A percentile compares a stretch with the other conserved stretches of the same genome.
These are phyloP conservation scores for Carterocephalus palaemon DNA, from an alignment of 2,888 invertebrate genomes.

Conservation along the genomic window DNA sequence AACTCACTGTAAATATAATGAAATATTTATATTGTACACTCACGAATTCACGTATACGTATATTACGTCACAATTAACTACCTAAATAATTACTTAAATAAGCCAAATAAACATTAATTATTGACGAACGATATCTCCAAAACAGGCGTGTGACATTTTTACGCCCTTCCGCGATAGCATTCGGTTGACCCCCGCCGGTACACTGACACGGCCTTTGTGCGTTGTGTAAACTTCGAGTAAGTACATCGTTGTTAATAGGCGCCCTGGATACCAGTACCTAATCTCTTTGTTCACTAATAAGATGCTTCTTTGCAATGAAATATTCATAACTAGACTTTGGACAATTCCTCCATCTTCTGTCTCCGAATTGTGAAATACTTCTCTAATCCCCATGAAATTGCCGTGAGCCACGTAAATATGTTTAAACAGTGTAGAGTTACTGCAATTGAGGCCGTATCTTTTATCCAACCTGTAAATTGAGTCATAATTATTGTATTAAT, in stretches of 20 bases:
- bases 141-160: conserved; percentile 15
- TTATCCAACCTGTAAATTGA: conserved; percentile 78
- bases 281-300: conserved; percentile 16
- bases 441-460: conserved; percentile 80
- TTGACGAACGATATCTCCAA: conserved; percentile 8
- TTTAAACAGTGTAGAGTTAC: conserved; percentile 83
- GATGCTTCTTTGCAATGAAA: not conserved
- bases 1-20: not conserved
- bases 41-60: conserved; percentile 10
- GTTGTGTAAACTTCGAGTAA: conserved; percentile 21
- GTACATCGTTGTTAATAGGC: conserved; percentile 21
- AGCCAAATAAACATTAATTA: conserved; percentile 8
- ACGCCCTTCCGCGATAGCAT: conserved; percentile 4
- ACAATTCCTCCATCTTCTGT: conserved; percentile 32
- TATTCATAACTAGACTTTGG: conserved; percentile 3
- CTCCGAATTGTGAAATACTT: conserved; percentile 54
- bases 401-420: conserved; percentile 81
- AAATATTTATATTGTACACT: not conserved
- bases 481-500: not conserved
- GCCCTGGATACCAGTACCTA: conserved; percentile 14
- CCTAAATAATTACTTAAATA: conserved; percentile 11
- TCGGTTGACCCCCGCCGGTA: conserved; percentile 22
- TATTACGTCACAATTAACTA: conserved; percentile 15
- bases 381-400: conserved; percentile 81
- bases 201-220: conserved; percentile 11